Evolutionary conservation across 2,113 vertebrate species (phyloP).

Genomic region (Reinhardtius hippoglossoides): DNA sequence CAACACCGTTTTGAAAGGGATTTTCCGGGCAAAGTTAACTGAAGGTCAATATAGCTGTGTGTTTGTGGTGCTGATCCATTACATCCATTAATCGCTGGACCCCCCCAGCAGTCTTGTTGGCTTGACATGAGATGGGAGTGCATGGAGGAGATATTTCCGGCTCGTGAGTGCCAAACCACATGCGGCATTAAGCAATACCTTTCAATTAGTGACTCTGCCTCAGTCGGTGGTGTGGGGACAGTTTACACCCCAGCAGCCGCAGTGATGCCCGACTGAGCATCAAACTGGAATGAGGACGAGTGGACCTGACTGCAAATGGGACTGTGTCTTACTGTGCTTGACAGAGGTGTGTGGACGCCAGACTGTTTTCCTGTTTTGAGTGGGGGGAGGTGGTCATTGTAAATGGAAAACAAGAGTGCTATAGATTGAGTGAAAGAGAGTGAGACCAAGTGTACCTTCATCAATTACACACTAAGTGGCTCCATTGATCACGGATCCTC

Average conservation of each 20-base stretch:
- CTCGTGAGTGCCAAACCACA: slow-evolving; percentile 37
- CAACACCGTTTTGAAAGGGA: no score
- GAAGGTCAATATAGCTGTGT: neutral
- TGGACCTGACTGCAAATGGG: slow-evolving; percentile 46
- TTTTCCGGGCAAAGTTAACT: neutral
- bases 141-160: slow-evolving; percentile 27
- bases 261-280: slow-evolving; percentile 43
- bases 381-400: slow-evolving; percentile 2
- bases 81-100: neutral
- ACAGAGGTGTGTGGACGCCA: slow-evolving; percentile 26
- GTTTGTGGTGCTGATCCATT: neutral
- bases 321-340: slow-evolving; percentile 9
- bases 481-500: slow-evolving; percentile 61
- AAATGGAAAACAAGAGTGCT: neutral
- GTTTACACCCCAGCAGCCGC: slow-evolving; percentile 14
- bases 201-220: slow-evolving; percentile 54
- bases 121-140: neutral
- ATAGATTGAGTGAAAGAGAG: slow-evolving; percentile 3
- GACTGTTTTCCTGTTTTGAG: neutral
- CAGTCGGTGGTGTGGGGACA: slow-evolving; percentile 17
- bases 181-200: slow-evolving; percentile 19
- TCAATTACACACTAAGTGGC: slow-evolving; percentile 56
- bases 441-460: slow-evolving; percentile 22
- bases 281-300: slow-evolving; percentile 33
- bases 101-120: slow-evolving; percentile 7